Evolutionary conservation across 2,888 invertebrate species (phyloP), one percentile per base, ranked within the genome.

Genomic region (Thalpophila matura): DNA sequence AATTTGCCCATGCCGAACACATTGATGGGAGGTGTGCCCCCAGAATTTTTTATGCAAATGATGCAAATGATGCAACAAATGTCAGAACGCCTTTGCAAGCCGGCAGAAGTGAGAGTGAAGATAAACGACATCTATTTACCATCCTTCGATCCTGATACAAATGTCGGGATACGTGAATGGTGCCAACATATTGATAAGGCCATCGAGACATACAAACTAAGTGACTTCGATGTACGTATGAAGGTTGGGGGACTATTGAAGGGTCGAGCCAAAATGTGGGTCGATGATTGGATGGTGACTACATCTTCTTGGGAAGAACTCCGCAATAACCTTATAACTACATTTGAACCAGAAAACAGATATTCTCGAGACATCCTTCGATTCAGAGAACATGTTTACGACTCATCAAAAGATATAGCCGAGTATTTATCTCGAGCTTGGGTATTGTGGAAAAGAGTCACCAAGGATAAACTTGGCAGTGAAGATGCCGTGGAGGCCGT

Each of bases 311-410:
- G 81, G 79, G 46, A 71, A 4, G 79, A 82, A 33, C 50, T 74
- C 10, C 64, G 64, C 16, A 37, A 62, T 7, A 55, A 37, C 14
- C 42, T 71, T 2, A 58, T 74, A 10, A 59, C 53, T 4, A 70
- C 70, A n/a, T 82, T 80, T 58, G 80, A 82, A 53, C 83, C 81
- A 0, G 82, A 85, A 54, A 80, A 61, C 24, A 35, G 83, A 2
- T 85, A 85, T 46, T 83, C 81, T 0, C 69, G 80, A 0, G 84
- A 83, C 24, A 54, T 84, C 4, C 1, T 79, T 0, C 51, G 37
- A 3, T 83, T 82, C 45, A 53, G 79, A 29, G 80, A 83, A 43
- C 81, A 83, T 56, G n/a, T 2, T 26, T 83, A 78, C 10, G 78
- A 81, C 22, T 9, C 22, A 9, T 49, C 69, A 1, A 79, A 81